Evolutionary conservation across 2,113 vertebrate species (phyloP).

Genomic region (Pyrgilauda ruficollis): DNA sequence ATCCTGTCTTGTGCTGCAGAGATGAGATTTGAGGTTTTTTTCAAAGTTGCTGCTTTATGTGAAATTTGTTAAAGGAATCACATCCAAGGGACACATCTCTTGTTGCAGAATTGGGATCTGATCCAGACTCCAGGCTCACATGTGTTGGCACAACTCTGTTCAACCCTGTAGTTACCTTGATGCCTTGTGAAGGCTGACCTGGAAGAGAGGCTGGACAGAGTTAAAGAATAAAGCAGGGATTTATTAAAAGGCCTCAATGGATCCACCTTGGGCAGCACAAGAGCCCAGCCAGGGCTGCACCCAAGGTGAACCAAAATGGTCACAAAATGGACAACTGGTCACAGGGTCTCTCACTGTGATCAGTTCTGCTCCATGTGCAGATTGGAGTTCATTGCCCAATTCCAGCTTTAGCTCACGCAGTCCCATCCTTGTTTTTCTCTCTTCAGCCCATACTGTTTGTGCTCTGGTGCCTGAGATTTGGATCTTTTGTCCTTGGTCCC

Average conservation of each 20-base stretch:
- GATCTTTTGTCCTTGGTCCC: not conserved
- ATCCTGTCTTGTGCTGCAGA: not conserved
- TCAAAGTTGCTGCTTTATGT: not conserved
- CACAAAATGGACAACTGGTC: accelerated
- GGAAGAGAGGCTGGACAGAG: accelerated
- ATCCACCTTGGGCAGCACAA: not conserved
- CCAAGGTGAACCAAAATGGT: not conserved
- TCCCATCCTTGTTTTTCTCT: not conserved
- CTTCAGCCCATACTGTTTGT: not conserved
- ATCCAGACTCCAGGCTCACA: not conserved
- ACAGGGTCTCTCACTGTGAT: accelerated
- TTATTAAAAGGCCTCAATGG: not conserved
- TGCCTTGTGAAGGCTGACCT: not conserved
- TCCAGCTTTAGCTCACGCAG: not conserved
- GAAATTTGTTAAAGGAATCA: not conserved
- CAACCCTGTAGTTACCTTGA: not conserved
- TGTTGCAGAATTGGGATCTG: not conserved
- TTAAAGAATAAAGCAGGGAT: not conserved
- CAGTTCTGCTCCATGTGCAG: not conserved
- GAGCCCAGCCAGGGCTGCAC: not conserved
- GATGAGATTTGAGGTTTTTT: not conserved
- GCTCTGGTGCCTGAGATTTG: not conserved
- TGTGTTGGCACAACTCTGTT: not conserved
- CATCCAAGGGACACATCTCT: not conserved
- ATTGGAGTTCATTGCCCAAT: accelerated